Evolutionary conservation across 2,113 vertebrate species (phyloP).

Genomic region (Tangachromis dhanisi): DNA sequence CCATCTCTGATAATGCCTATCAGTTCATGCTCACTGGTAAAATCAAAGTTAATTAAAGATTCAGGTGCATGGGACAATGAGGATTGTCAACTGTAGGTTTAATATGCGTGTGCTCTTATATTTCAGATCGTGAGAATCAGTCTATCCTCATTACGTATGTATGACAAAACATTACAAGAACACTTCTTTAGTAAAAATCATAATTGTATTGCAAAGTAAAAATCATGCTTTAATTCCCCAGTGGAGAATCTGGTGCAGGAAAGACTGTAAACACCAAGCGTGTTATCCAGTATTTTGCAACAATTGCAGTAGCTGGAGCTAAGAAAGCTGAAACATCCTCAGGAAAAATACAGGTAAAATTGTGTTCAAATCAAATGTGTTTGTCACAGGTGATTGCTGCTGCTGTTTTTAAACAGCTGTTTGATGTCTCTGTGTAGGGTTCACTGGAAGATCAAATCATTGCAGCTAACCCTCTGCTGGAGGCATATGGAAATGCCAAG

Average conservation of each 20-base stretch:
- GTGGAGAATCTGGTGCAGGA: constrained; percentile 92
- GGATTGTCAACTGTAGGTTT: not conserved
- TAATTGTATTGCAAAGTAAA: not conserved
- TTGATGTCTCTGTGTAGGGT: constrained; percentile 64
- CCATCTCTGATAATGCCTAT: constrained; percentile 68
- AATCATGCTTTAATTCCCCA: constrained; percentile 19
- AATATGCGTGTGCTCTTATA: not conserved
- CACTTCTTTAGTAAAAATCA: not conserved
- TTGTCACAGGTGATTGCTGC: not conserved
- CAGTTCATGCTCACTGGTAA: constrained; percentile 67
- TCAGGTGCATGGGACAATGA: not conserved
- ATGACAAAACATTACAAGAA: not conserved
- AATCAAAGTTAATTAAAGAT: not conserved
- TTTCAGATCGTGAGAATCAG: constrained; percentile 78
- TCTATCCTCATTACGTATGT: constrained; percentile 83
- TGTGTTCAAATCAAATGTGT: not conserved
- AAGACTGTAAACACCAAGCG: constrained; percentile 93
- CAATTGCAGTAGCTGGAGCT: constrained; percentile 77
- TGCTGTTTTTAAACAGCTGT: not conserved
- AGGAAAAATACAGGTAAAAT: constrained; percentile 78
- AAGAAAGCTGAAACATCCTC: constrained; percentile 30
- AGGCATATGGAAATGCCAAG: constrained; percentile 42
- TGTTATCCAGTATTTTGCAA: constrained; percentile 93
- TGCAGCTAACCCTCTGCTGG: not conserved
- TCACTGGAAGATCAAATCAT: constrained; percentile 62